Percentiles rank a stretch among this genome's conserved stretches.
phyloP scores from a whole-genome alignment of 1,140 invertebrate species.

The Drosophila mauritiana region DNA sequence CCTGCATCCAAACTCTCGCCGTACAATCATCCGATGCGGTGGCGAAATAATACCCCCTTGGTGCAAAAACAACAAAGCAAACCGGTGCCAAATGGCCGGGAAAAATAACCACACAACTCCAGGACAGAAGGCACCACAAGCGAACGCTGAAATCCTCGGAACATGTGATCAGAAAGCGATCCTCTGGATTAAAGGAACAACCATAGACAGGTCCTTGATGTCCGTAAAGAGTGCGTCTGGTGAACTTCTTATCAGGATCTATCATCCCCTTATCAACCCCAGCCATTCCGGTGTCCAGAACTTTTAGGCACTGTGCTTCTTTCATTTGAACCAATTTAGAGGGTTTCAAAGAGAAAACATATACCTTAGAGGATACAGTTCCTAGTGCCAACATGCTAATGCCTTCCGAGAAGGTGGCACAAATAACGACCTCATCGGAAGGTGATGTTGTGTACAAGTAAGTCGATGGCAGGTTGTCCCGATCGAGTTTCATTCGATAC shows the following conservation, averaged over 20 bases:
- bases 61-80: conserved; percentile 45
- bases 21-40: conserved; percentile 51
- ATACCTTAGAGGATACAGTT: conserved; percentile 23
- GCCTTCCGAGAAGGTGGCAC: conserved; percentile 49
- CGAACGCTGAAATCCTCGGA: conserved; percentile 54
- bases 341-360: conserved; percentile 48
- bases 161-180: conserved; percentile 50
- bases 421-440: conserved; percentile 36
- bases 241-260: conserved; percentile 22
- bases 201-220: conserved; percentile 46
- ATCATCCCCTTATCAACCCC: conserved; percentile 44
- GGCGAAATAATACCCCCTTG: conserved; percentile 53
- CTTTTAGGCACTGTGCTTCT: conserved; percentile 18
- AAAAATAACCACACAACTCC: conserved; percentile 63
- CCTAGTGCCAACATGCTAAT: conserved; percentile 45
- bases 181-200: conserved; percentile 41
- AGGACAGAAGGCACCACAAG: conserved; percentile 58
- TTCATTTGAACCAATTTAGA: conserved; percentile 50
- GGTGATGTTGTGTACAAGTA: conserved; percentile 37
- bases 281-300: conserved; percentile 21
- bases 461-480: conserved; percentile 36
- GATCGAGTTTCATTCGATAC: conserved; percentile 26
- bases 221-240: conserved; percentile 33
- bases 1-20: conserved; percentile 59
- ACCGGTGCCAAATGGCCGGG: conserved; percentile 34